phyloP scores from a whole-genome alignment of 2,888 invertebrate species.

The Drosophila affinis region DNA sequence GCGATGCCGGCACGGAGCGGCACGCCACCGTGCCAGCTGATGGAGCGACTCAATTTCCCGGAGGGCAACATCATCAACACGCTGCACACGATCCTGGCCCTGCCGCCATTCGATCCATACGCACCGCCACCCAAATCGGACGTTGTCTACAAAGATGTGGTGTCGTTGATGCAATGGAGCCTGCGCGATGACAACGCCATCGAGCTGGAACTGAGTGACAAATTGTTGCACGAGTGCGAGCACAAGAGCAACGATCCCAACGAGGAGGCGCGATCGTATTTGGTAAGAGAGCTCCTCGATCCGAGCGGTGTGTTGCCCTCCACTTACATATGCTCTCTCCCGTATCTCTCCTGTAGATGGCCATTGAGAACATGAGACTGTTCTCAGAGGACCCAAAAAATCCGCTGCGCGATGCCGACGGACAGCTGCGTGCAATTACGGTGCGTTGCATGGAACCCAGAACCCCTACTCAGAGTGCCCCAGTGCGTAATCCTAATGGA shows the following conservation, averaged over 20 bases:
- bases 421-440: slow-evolving; percentile 77
- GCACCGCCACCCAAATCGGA: slow-evolving; percentile 77
- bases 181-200: slow-evolving; percentile 79
- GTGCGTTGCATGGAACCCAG: slow-evolving; percentile 44
- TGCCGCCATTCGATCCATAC: slow-evolving; percentile 81
- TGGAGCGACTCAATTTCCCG: slow-evolving; percentile 67
- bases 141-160: slow-evolving; percentile 79
- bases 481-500: slow-evolving; percentile 63
- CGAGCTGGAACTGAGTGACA: slow-evolving; percentile 79
- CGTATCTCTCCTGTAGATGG: slow-evolving; percentile 51
- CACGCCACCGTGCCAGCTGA: slow-evolving; percentile 60
- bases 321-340: background rate
- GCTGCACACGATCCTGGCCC: slow-evolving; percentile 74
- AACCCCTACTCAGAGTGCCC: slow-evolving; percentile 15
- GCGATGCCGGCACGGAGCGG: slow-evolving; percentile 38
- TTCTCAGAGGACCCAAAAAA: slow-evolving; percentile 72
- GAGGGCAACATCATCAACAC: slow-evolving; percentile 73
- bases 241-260: slow-evolving; percentile 66
- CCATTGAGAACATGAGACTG: slow-evolving; percentile 69
- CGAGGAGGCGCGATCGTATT: slow-evolving; percentile 70
- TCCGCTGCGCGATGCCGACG: slow-evolving; percentile 69
- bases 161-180: slow-evolving; percentile 81
- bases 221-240: slow-evolving; percentile 72
- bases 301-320: background rate
- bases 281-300: slow-evolving; percentile 54